phyloP scores from a whole-genome alignment of 2,797 vertebrate genomes.

The Acestrorhynchus altus region DNA sequence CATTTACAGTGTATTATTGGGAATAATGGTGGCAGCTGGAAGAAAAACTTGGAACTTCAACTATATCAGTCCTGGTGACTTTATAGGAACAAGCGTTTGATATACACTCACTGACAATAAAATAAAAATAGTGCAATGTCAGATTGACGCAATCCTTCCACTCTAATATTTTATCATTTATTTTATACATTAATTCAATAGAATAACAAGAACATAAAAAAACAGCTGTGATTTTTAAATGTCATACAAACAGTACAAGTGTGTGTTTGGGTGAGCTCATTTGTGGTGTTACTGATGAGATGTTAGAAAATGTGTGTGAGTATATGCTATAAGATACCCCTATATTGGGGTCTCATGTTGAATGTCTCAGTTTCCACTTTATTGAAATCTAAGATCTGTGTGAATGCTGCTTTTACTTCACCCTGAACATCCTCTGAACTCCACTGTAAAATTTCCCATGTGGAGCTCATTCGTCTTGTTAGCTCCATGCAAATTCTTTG shows the following conservation, averaged over 20 bases:
- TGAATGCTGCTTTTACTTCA: slow-evolving; percentile 56
- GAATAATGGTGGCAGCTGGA: no score
- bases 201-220: no score
- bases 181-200: no score
- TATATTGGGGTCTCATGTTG: slow-evolving; percentile 29
- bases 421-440: slow-evolving; percentile 40
- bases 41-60: no score
- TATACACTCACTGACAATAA: no score
- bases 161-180: no score
- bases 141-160: no score
- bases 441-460: slow-evolving; percentile 65
- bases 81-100: no score
- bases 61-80: no score
- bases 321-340: slow-evolving; percentile 24
- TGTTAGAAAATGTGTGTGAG: neutral
- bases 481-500: slow-evolving; percentile 66
- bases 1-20: neutral
- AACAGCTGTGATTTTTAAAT: no score
- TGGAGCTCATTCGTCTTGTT: slow-evolving; percentile 60
- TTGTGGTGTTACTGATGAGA: neutral
- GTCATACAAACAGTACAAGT: neutral
- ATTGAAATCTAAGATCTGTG: slow-evolving; percentile 73
- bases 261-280: neutral
- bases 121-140: no score
- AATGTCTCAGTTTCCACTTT: slow-evolving; percentile 31